These are phyloP conservation scores for Philaethria dido DNA, from an alignment of 2,888 invertebrate species.

Conservation along the genomic window DNA sequence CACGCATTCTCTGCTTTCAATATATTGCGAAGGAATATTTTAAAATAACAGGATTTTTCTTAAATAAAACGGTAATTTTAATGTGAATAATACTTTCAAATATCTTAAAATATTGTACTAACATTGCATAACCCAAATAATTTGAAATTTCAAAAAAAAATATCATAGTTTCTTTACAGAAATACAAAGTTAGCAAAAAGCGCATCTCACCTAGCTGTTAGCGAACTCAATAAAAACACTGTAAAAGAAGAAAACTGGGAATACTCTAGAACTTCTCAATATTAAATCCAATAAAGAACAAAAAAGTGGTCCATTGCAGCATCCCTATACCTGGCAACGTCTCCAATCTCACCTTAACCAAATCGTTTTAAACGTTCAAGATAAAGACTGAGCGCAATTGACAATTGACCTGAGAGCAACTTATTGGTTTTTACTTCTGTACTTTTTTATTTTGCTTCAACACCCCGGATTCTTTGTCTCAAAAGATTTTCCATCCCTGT, in stretches of 20 bases:
- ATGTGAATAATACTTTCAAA: no score
- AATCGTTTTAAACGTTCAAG: slow-evolving; percentile 39
- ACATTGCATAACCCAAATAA: no score
- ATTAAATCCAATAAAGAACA: slow-evolving; percentile 6
- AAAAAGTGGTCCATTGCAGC: slow-evolving; percentile 12
- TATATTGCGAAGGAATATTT: no score
- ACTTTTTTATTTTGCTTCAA: slow-evolving; percentile 56
- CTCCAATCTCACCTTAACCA: slow-evolving; percentile 33
- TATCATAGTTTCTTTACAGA: neutral
- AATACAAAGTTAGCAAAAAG: neutral
- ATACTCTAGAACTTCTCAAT: slow-evolving; percentile 3
- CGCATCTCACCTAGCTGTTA: neutral
- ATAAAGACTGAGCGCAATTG: slow-evolving; percentile 44
- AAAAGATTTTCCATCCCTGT: slow-evolving; percentile 55
- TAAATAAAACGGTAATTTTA: no score
- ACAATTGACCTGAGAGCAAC: slow-evolving; percentile 50
- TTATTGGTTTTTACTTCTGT: slow-evolving; percentile 48
- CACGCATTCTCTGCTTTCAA: no score
- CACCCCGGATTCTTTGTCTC: slow-evolving; percentile 70
- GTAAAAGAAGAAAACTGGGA: neutral
- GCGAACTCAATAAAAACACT: neutral
- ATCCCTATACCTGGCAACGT: slow-evolving; percentile 4
- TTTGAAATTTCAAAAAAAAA: no score
- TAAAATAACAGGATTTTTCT: no score
- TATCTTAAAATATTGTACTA: no score